Percentiles rank a stretch among this genome's conserved stretches.
phyloP scores from a whole-genome alignment of 2,888 invertebrate genomes.

The Perithous albicinctus region DNA sequence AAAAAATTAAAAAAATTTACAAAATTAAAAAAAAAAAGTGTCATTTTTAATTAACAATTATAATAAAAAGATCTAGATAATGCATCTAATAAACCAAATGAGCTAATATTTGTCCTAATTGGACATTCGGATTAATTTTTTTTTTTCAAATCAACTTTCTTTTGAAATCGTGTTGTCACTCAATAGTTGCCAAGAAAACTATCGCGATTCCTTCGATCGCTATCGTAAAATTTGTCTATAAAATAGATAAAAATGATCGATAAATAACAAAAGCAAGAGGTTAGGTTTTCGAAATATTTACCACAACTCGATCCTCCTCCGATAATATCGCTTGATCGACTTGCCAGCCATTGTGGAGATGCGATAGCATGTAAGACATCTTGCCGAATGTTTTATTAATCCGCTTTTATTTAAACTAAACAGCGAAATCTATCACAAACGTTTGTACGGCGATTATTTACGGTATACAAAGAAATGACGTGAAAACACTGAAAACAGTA shows the following conservation, averaged over 20 bases:
- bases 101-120: too few relatives aligned
- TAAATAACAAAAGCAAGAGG: slow-evolving; percentile 17
- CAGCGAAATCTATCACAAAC: slow-evolving; percentile 7
- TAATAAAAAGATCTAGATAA: too few relatives aligned
- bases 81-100: too few relatives aligned
- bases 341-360: slow-evolving; percentile 99
- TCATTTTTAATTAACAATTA: too few relatives aligned
- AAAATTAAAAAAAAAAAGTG: too few relatives aligned
- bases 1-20: slow-evolving; percentile 5
- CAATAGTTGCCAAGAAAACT: too few relatives aligned
- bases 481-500: neutral
- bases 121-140: too few relatives aligned
- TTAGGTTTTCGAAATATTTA: slow-evolving; percentile 85
- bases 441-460: neutral
- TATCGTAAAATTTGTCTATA: neutral
- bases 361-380: slow-evolving; percentile 99
- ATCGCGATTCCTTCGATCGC: too few relatives aligned
- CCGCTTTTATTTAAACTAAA: slow-evolving; percentile 1
- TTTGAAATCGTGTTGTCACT: too few relatives aligned
- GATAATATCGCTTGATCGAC: slow-evolving; percentile 99
- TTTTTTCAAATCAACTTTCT: too few relatives aligned
- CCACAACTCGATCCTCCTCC: slow-evolving; percentile 99
- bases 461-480: slow-evolving; percentile 1
- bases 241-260: neutral
- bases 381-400: slow-evolving; percentile 75